Base-by-base conservation (phyloP, 2,888 invertebrate species). In the Parnassius glacialis region DNA sequence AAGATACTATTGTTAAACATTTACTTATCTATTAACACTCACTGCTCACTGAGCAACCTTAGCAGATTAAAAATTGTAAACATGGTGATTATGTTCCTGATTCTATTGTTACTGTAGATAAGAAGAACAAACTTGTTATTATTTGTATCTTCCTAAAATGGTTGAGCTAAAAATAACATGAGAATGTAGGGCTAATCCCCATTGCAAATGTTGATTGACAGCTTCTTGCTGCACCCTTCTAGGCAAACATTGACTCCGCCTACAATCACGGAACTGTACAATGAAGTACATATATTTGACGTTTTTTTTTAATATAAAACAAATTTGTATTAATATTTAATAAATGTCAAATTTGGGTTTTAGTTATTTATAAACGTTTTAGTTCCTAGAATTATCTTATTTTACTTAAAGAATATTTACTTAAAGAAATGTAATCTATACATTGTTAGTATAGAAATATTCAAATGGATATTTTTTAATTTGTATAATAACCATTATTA, bases 141-240 rank as follows among this genome's bases (percentile, higher is more conserved):
- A 62, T 59, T 57, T 65, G 52, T 52, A 65, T 70, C 67, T 61
- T 66, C 55, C 61, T 57, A 52, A 54, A 55, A 62, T 65, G 64
- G 52, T 54, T 52, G 57, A 52, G 62, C 65, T 66, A 70, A 70
- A 62, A 25, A 52, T 53, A 68, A 51, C 52, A 57, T 54, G 59
- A 55, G 53, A 25, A 16, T 51, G 34, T 57, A 71, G 69, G 65
- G 76, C 78, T 79, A 72, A 80, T 80, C 80, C 78, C 74, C 66
- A 65, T 65, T 69, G 68, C 65, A 72, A 60, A 68, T 63, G 65
- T 64, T 85, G 85, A 84, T 83, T 85, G 87, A 84, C 86, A 87
- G 78, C 61, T 77, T 66, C 62, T 78, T 65, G 43, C 68, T 64
- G 64, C 64, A 62, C 68, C 71, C 63, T 68, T 64, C 65, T 71